A percentile compares a stretch with the other conserved stretches of the same genome.
phyloP scores from a whole-genome alignment of 2,888 invertebrate species.

The Andrena chrysosceles region DNA sequence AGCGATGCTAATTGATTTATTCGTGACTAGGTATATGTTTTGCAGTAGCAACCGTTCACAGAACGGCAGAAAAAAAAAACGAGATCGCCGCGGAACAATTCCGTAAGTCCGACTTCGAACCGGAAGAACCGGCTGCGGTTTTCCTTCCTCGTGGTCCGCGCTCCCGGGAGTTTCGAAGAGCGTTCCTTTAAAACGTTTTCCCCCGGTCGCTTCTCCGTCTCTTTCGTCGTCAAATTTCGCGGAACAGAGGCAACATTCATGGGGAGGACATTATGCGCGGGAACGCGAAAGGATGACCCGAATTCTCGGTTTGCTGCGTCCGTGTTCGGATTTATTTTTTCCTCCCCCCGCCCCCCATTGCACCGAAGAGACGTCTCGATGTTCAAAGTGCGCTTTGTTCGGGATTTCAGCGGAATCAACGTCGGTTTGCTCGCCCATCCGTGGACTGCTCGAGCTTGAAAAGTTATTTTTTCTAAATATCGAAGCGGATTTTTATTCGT shows the following conservation, averaged over 20 bases:
- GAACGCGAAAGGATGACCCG: slow-evolving; percentile 58
- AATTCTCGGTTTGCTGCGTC: slow-evolving; percentile 60
- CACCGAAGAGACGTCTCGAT: slow-evolving; percentile 45
- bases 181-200: slow-evolving; percentile 40
- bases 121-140: slow-evolving; percentile 4
- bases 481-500: slow-evolving; percentile 47
- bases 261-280: slow-evolving; percentile 45
- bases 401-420: slow-evolving; percentile 52
- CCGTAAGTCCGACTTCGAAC: slow-evolving; percentile 12
- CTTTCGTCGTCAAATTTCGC: slow-evolving; percentile 54
- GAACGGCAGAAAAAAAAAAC: neutral
- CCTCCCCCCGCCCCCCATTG: neutral
- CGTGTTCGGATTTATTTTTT: slow-evolving; percentile 53
- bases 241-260: slow-evolving; percentile 55
- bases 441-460: slow-evolving; percentile 34
- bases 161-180: slow-evolving; percentile 27
- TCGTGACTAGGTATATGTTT: too few species aligned
- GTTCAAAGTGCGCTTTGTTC: slow-evolving; percentile 58
- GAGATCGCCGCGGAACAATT: neutral
- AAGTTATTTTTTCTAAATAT: slow-evolving; percentile 56
- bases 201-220: slow-evolving; percentile 18
- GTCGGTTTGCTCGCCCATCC: slow-evolving; percentile 40
- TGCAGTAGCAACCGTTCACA: neutral
- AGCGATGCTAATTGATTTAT: too few species aligned
- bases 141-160: slow-evolving; percentile 2